Evolutionary conservation across 2,113 vertebrate genomes (phyloP), one percentile per base, ranked within the genome.

Genomic region (Cygnus atratus): DNA sequence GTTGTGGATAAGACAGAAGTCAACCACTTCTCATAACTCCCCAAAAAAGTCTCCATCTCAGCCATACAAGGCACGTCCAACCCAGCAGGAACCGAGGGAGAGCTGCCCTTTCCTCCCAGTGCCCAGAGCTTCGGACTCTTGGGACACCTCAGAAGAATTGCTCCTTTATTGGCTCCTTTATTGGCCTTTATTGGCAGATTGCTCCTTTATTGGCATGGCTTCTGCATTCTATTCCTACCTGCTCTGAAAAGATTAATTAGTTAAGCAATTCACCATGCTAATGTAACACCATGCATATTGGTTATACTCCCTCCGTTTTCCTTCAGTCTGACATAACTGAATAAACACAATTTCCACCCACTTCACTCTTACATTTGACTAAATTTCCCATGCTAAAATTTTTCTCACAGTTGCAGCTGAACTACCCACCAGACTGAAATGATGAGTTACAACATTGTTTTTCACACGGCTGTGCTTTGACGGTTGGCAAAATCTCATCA

Each of bases 381-480:
- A 12, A 28, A 7, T 46, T 41, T 48, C 39, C 54, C 52, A 3
- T 2, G n/a, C n/a, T 41, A 21, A 41, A 55, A 61, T 39, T 4
- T 25, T 16, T 9, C 57, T 1, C 29, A 3, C 20, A 4, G 44
- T 3, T 25, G 66, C 59, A 59, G 63, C 29, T 66, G 50, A 26
- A 43, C 28, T 31, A 13, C 31, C 31, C 80, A 39, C 7, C 43
- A 13, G 48, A 9, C 46, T 2, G 10, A 13, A 39, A 26, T 0
- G 10, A 43, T 25, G 7, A 3, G 2, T 5, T 3, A 37, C n/a
- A 4, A 65, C 4, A 3, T 2, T 28, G 39, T 2, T 25, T 46
- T 10, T 26, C 1, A 11, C 46, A 1, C 1, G 3, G 44, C 48
- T 7, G 39, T 33, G 31, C 46, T 50, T 37, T 3, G 2, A 15